Conservation (phyloP, 2,888 invertebrate species). For the Lypha dubia region DNA sequence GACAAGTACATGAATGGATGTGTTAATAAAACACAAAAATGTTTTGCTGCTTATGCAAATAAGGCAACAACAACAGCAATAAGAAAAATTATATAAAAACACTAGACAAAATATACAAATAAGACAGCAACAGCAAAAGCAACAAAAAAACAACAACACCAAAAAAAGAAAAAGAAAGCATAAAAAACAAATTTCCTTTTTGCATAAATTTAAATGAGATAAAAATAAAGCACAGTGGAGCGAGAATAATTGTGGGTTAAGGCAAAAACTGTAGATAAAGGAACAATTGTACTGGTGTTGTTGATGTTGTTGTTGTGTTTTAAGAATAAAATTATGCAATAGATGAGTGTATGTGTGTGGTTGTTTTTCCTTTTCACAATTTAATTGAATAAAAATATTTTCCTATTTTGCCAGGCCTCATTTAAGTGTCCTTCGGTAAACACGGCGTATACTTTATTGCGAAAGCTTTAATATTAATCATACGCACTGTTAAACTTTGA, state of each 20-base stretch:
- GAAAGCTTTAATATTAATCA: background rate
- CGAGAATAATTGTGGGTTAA: background rate
- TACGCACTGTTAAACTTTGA: background rate
- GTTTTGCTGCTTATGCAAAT: constrained; percentile 70
- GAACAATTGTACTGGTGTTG: background rate
- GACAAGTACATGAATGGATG: no score
- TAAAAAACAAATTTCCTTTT: constrained; percentile 24
- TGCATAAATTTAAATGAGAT: constrained; percentile 54
- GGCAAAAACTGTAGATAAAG: background rate
- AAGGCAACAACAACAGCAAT: background rate
- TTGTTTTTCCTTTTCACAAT: no score
- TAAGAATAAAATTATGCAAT: no score
- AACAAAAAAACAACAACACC: constrained; percentile 7
- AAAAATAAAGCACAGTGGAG: constrained; percentile 21
- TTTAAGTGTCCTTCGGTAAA: background rate
- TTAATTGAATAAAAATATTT: constrained; percentile 5
- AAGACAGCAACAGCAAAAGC: background rate
- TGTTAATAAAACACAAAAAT: constrained; percentile 58
- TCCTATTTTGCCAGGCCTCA: background rate
- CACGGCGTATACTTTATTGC: constrained; percentile 6
- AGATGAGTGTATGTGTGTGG: no score
- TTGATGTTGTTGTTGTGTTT: background rate
- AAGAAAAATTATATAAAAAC: constrained; percentile 3
- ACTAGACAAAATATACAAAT: background rate
- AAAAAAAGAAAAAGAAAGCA: constrained; percentile 17